Evolutionary conservation across 2,888 invertebrate genomes (phyloP).

Genomic region (Drosophila peninsularis): DNA sequence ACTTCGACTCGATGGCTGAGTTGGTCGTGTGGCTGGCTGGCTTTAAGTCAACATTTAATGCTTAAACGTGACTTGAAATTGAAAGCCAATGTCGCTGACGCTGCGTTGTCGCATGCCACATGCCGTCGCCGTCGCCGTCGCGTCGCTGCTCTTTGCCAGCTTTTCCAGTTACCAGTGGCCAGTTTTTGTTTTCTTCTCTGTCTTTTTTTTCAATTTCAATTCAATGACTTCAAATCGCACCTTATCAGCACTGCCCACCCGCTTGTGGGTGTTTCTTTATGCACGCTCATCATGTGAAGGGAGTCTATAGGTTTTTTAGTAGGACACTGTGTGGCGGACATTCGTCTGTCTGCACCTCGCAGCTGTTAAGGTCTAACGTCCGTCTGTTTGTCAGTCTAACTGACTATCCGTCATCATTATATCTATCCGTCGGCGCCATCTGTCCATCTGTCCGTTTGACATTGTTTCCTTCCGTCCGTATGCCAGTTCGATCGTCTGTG

Average conservation of each 20-base stretch:
- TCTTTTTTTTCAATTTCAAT: constrained; percentile 1
- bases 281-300: not conserved
- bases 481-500: not conserved
- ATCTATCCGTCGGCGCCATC: too few relatives aligned
- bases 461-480: not conserved
- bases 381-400: not conserved
- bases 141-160: constrained; percentile 9
- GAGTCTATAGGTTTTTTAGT: not conserved
- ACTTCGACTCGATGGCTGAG: constrained; percentile 14
- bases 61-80: constrained; percentile 72
- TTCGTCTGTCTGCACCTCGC: too few relatives aligned
- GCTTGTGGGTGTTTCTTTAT: constrained; percentile 25
- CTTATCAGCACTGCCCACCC: constrained; percentile 37
- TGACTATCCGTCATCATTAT: too few relatives aligned
- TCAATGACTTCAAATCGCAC: constrained; percentile 5
- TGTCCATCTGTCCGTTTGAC: not conserved
- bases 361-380: too few relatives aligned
- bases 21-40: constrained; percentile 39
- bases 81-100: constrained; percentile 65
- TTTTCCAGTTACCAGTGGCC: constrained; percentile 13
- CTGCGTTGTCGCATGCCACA: constrained; percentile 21
- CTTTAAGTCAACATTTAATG: constrained; percentile 57
- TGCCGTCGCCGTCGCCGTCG: constrained; percentile 6
- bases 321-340: too few relatives aligned
- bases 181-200: not conserved